phyloP scores from a whole-genome alignment of 2,797 vertebrate species.

The Schizopygopsis malacanthus region DNA sequence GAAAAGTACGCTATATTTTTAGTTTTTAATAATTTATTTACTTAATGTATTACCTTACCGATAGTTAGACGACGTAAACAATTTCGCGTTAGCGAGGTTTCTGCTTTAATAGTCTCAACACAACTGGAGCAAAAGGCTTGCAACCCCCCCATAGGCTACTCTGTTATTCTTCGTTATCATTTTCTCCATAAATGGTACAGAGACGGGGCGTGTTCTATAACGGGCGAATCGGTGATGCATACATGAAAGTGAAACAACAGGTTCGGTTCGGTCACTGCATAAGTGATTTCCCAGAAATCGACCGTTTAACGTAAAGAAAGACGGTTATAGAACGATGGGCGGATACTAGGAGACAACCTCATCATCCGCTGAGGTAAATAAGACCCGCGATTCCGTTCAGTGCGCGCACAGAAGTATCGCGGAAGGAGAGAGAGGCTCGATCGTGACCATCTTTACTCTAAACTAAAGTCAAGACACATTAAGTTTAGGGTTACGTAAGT shows the following conservation, averaged over 20 bases:
- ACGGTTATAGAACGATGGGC: not conserved
- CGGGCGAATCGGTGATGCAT: not conserved
- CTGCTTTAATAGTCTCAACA: not conserved
- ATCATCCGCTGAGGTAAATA: not conserved
- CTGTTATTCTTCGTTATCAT: accelerated
- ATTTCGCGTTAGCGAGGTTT: not conserved
- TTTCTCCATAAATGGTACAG: not conserved
- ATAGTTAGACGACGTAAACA: not conserved
- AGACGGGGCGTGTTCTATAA: not conserved
- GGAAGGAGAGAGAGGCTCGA: not conserved
- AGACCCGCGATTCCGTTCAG: not conserved
- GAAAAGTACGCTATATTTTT: not conserved
- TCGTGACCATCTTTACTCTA: not conserved
- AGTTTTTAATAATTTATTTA: not conserved
- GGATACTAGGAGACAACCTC: not conserved
- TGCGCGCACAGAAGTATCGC: not conserved
- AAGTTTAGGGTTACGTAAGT: not conserved
- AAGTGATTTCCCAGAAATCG: not conserved
- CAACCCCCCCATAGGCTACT: no score
- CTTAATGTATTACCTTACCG: not conserved
- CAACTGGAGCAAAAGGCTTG: not conserved
- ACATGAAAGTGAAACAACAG: not conserved
- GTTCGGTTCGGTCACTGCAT: not conserved
- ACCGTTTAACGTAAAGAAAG: not conserved
- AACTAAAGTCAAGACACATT: not conserved